Base-by-base conservation (phyloP, 2,113 vertebrate genomes). In the Sphaerodactylus townsendi region DNA sequence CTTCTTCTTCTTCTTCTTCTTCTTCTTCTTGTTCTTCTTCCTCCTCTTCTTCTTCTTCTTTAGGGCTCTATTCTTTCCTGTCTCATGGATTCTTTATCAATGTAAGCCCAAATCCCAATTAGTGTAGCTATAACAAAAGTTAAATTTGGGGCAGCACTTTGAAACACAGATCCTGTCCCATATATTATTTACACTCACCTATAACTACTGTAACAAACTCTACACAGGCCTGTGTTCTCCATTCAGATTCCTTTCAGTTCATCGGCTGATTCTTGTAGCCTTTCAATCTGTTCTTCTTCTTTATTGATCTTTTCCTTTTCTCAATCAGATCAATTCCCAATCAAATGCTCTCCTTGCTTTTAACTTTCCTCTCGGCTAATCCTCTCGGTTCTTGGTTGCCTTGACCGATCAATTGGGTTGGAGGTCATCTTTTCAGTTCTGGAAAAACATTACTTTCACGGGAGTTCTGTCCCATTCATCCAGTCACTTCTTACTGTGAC, bases 241-340 rank as follows among this genome's bases (percentile, higher is more conserved):
- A 30, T 37, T 17, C 85, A 69, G 81, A 79, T 89, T 88, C 88
- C 81, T 66, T 30, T 56, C 30, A 25, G 23, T 37, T 56, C 64
- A 75, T 76, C 68, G 73, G 81, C 82, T 82, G 81, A 33, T 76
- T 89, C 84, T 81, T 88, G 59, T 72, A 66, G 53, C 28, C 71
- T 85, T 86, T 87, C 59, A 76, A 75, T 81, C 84, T 91, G 56
- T 53, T 76, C 30, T 62, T 90, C 83, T 35, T 35, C 85, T 87
- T 91, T 90, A 81, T 85, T 89, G 83, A 74, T 86, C 39, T n/a
- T 62, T 17, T 2, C 33, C 35, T 86, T 86, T 33, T 41, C 65
- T 83, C 35, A 74, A 19, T 66, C 35, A 7, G 33, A 66, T 79
- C 80, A 48, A 35, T 81, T 87, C 76, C 87, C 68, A 10, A 88